Evolutionary conservation across 1,140 invertebrate species (phyloP), one percentile per base, ranked within the genome.

Genomic region (Planococcus citri): DNA sequence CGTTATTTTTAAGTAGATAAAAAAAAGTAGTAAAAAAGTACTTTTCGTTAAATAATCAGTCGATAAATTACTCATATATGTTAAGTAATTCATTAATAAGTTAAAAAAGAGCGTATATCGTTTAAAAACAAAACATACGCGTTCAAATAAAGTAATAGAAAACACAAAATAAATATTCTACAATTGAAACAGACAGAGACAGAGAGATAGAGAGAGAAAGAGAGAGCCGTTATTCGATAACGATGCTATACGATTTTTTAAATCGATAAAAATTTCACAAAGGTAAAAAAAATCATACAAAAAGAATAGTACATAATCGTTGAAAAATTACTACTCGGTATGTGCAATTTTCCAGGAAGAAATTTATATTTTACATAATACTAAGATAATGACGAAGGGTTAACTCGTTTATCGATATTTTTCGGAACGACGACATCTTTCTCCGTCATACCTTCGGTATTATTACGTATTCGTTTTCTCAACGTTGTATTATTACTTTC

Each of bases 351-450:
- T 64, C 60, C 1, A 24, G 24, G 20, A 3, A 25, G 10, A 64
- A 3, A 27, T 25, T 25, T 25, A 1, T 4, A 22, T 1, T 27
- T n/a, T n/a, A n/a, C n/a, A n/a, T 24, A 64, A 25, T 27, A 25
- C 60, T 64, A 64, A 10, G 60, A 64, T 25, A 64, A 64, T 9
- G 60, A 64, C 3, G 60, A 64, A 24, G 60, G 60, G 20, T 64
- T 64, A 25, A 64, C 60, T 27, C 25, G 21, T 27, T 64, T 64
- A 25, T 64, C 60, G 17, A 64, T 64, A 64, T 64, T 64, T 25
- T 64, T 64, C 25, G 60, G 60, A 9, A 64, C 25, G 17, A 64
- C 60, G 22, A 64, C 60, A 27, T 64, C 60, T 25, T 64, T 64
- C 25, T 64, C 60, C 12, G 60, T 64, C 22, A 10, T 64, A 64